Base-by-base conservation (phyloP, 2,888 invertebrate genomes). In the Entomobrya proxima region DNA sequence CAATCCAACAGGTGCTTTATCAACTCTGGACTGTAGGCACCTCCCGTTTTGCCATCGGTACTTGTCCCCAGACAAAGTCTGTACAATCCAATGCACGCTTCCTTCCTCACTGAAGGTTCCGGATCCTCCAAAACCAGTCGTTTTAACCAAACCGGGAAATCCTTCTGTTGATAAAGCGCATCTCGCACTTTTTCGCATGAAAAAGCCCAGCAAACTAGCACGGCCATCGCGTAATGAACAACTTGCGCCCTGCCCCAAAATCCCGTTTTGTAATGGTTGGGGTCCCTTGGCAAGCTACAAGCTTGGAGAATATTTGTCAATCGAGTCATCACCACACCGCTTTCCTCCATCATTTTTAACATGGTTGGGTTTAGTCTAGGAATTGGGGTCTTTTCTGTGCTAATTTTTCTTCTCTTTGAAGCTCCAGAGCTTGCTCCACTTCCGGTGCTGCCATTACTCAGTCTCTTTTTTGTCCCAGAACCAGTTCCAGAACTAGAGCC, bases 61-160 rank as follows among this genome's bases (percentile, higher is more conserved):
- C 88, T 89, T 50, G 91, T 90, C 0, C 97, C 96, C 85, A 96
- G 92, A 91, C 97, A 97, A 74, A 98, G 93, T 75, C 96, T 94
- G 92, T 98, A 98, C n/a, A 98, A 93, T 0, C 98, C 98, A 76
- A 96, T 96, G 92, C 98, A 98, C 0, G 97, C 96, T 92, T 98
- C 98, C 78, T 97, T 94, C 18, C 98, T 94, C 0, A 98, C 97
- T 89, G 96, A 94, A 0, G 98, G 97, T 91, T 98, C 98, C 0
- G 97, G 97, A 91, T 98, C 98, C 91, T 98, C 98, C 2, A 98
- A 93, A 67, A 97, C 95, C 79, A 98, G 93, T 88, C 97, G 93
- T 44, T 96, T 96, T 74, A 98, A 93, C 95, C 98, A 97, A n/a
- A 92, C 91, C 47, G 92, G 92, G 90, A 96, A 94, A 83, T 95